phyloP scores from a whole-genome alignment of 35 echinoderm and acorn worm species.

The Heliocidaris erythrogramma region DNA sequence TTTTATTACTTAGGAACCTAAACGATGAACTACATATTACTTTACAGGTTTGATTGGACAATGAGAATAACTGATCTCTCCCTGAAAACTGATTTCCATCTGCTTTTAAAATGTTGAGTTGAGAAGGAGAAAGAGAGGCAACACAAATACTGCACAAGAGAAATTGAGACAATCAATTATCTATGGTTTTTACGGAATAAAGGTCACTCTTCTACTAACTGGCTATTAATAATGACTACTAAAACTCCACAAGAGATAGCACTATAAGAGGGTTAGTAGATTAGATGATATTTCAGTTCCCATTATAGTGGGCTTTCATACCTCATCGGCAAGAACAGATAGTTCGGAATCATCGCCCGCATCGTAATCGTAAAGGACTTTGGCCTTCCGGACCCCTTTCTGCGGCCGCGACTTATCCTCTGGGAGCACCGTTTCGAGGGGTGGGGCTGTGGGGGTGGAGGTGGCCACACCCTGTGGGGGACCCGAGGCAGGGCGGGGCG shows the following conservation, averaged over 20 bases:
- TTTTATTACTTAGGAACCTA: no score
- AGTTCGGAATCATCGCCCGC: slow-evolving; percentile 87
- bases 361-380: slow-evolving; percentile 99
- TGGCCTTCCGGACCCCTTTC: slow-evolving; percentile 79
- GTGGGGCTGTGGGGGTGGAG: slow-evolving; percentile 53
- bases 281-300: background rate
- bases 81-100: no score
- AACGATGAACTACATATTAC: no score
- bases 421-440: slow-evolving; percentile 52
- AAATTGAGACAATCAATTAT: no score
- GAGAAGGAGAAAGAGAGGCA: no score
- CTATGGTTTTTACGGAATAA: background rate
- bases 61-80: no score
- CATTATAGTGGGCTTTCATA: slow-evolving; percentile 47
- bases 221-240: background rate
- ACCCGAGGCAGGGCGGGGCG: slow-evolving; percentile 43
- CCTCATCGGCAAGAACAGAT: slow-evolving; percentile 97
- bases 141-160: no score
- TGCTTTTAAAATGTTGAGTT: no score
- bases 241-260: background rate
- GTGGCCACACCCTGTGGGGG: slow-evolving; percentile 39
- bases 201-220: background rate
- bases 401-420: slow-evolving; percentile 58
- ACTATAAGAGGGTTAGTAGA: background rate
- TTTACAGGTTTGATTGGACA: no score